Evolutionary conservation across 2,888 invertebrate species (phyloP), one percentile per base, ranked within the genome.

Genomic region (Pheosia tremula): DNA sequence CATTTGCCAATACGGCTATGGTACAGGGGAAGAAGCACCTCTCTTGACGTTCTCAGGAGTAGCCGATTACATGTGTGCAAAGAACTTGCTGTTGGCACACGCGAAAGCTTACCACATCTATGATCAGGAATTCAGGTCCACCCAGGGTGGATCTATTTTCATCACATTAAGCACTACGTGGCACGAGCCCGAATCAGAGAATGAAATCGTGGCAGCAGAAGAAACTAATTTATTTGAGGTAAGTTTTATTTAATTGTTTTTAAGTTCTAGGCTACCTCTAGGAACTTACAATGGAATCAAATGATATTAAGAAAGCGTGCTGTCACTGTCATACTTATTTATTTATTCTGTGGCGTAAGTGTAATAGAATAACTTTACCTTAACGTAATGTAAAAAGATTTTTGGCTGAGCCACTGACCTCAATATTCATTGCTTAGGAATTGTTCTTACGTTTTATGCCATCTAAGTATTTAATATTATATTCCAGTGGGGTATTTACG

Each of bases 401-500:
- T 24, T 24, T 24, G 24, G 24, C 24, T 24, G 24, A 24, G 24
- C 24, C 24, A 24, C 2, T 24, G 24, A 24, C 24, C 24, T 24
- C 24, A 24, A 0, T 24, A 24, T 24, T 24, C 0, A 24, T 24
- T 24, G 0, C 24, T 24, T 24, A 24, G 24, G 1, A 24, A 24
- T 24, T 24, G 24, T 24, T 24, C 24, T 24, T 24, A 24, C 24
- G 24, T 24, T 24, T 24, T 24, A 24, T 24, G 24, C 24, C 24
- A 24, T 24, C 24, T 24, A 24, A 59, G 54, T 57, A 56, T 13
- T 50, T 50, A 6, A 7, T 52, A 57, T 59, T 60, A 47, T 59
- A 63, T 91, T 87, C 63, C 74, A 94, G 92, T 83, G 93, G 68
- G 95, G 94, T 24, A 92, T 94, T 92, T 95, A 95, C 71, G 89